Evolutionary conservation across 1,140 invertebrate species (phyloP).

Genomic region (Aradophagus sp.): DNA sequence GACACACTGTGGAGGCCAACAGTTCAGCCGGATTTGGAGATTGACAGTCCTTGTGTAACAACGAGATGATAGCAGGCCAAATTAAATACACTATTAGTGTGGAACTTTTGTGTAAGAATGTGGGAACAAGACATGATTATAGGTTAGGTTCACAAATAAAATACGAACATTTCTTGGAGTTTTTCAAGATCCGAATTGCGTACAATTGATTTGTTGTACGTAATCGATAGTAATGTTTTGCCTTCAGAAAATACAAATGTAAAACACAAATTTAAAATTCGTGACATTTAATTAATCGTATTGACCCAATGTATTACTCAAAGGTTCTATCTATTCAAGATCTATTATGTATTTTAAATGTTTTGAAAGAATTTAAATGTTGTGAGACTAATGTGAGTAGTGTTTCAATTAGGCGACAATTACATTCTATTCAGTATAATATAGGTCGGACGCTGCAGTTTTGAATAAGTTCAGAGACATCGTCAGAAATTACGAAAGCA

Average conservation of each 20-base stretch:
- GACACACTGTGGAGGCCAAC: too few species aligned
- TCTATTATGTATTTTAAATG: slow-evolving; percentile 22
- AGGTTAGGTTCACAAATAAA: slow-evolving; percentile 25
- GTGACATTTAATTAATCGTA: slow-evolving; percentile 24
- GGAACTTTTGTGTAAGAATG: slow-evolving; percentile 17
- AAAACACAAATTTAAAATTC: slow-evolving; percentile 38
- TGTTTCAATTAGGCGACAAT: slow-evolving; percentile 12
- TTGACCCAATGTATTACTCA: slow-evolving; percentile 15
- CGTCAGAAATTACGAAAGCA: not conserved
- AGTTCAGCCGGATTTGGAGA: too few species aligned
- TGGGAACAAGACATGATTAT: slow-evolving; percentile 25
- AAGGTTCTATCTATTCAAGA: slow-evolving; percentile 29
- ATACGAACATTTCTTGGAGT: slow-evolving; percentile 38
- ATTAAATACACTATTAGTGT: slow-evolving; percentile 22
- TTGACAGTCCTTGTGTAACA: too few species aligned
- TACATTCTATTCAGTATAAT: slow-evolving; percentile 1
- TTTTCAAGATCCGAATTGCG: slow-evolving; percentile 33
- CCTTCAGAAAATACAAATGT: not conserved
- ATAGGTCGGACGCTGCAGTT: not conserved
- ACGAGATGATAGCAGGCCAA: not conserved
- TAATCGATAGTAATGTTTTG: too few species aligned
- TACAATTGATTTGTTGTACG: not conserved
- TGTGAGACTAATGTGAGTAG: slow-evolving; percentile 26
- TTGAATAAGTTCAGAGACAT: not conserved
- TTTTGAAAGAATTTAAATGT: slow-evolving; percentile 34